Conservation (phyloP, 92 coral and sea anemone genomes). For the Phenganax stokvisi region DNA sequence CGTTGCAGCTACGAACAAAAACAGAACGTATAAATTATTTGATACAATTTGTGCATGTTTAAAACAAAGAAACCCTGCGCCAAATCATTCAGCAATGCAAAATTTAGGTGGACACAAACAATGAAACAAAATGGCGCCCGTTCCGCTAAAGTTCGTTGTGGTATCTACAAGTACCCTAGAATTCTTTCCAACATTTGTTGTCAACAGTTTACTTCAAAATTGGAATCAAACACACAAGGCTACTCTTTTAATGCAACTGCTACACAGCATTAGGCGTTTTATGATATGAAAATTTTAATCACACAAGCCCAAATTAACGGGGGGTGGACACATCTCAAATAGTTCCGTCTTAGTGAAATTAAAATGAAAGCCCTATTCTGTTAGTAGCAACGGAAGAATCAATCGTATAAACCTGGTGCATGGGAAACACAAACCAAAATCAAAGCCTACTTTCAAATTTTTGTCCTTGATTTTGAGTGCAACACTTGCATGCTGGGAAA, state of each 20-base stretch:
- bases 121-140: slow-evolving; percentile 11
- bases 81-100: background rate
- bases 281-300: background rate
- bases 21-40: background rate
- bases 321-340: background rate
- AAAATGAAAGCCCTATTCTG: background rate
- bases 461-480: background rate
- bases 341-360: background rate
- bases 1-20: background rate
- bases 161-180: background rate
- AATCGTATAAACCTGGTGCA: background rate
- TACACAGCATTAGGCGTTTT: background rate
- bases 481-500: background rate
- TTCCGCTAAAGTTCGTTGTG: background rate
- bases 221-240: background rate
- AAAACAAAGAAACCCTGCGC: background rate
- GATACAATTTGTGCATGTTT: background rate
- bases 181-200: background rate
- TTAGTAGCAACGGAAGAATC: too few species aligned
- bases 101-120: background rate
- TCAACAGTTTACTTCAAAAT: too few species aligned
- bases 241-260: background rate
- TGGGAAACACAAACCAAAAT: background rate
- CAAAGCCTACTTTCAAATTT: background rate
- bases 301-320: background rate